Conservation (phyloP, 1,140 invertebrate species). For the Camponotus pennsylvanicus region DNA sequence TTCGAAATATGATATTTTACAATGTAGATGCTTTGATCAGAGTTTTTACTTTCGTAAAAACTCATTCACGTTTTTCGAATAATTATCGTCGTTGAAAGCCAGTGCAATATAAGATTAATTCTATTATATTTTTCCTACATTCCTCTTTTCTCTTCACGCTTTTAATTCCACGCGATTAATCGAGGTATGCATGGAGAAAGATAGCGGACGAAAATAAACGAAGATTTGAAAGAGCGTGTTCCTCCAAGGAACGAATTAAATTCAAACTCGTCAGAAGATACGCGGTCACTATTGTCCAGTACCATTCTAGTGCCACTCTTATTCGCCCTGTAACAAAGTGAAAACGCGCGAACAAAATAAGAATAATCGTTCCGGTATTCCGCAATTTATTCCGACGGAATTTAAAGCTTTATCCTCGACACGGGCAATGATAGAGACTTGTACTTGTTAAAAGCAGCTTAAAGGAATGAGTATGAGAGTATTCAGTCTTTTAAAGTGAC, state of each 20-base stretch:
- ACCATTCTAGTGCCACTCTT: slow-evolving; percentile 32
- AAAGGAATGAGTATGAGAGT: not conserved
- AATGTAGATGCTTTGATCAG: slow-evolving; percentile 23
- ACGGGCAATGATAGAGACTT: slow-evolving; percentile 1
- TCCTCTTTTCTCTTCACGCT: slow-evolving; percentile 7
- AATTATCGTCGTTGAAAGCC: slow-evolving; percentile 47
- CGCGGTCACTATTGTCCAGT: slow-evolving; percentile 23
- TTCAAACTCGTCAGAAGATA: slow-evolving; percentile 26
- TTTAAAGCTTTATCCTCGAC: slow-evolving; percentile 21
- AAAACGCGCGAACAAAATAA: slow-evolving; percentile 29
- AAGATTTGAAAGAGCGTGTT: not conserved
- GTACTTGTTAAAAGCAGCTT: slow-evolving; percentile 11
- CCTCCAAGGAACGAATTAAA: slow-evolving; percentile 55
- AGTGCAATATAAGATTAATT: slow-evolving; percentile 32
- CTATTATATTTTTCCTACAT: slow-evolving; percentile 38
- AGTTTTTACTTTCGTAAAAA: not conserved
- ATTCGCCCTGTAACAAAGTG: slow-evolving; percentile 13
- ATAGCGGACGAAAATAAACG: slow-evolving; percentile 15
- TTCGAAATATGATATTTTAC: not conserved
- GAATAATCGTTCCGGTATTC: slow-evolving; percentile 29
- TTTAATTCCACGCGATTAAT: slow-evolving; percentile 59
- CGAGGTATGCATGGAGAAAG: slow-evolving; percentile 26
- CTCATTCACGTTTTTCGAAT: slow-evolving; percentile 38
- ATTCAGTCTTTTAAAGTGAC: not conserved
- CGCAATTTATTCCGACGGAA: slow-evolving; percentile 41